Evolutionary conservation across 2,113 vertebrate genomes (phyloP), one percentile per base, ranked within the genome.

Genomic region (Tetrao urogallus): DNA sequence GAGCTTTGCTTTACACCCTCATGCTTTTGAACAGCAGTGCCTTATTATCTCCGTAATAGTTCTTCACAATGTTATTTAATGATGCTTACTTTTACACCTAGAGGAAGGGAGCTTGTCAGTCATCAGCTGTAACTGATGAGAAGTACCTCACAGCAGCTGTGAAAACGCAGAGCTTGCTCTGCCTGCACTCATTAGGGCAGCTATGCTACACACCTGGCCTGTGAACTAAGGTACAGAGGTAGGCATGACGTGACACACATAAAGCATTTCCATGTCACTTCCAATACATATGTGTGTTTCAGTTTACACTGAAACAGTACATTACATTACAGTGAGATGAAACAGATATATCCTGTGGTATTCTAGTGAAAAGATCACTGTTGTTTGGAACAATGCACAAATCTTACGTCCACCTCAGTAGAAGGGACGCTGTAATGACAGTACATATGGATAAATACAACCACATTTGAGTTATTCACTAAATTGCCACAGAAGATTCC

Each of bases 121-220:
- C 65, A 85, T 27, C 76, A 78, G n/a, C 12, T 60, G 6, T 47
- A 74, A 56, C 7, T 79, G 54, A 28, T 54, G 73, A 89, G 36
- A 19, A 6, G 28, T 18, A 13, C 20, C 22, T 76, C 38, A 38
- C 10, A n/a, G 69, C 63, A 89, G 50, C 45, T 71, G 64, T 63
- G 40, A 80, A 28, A 5, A 27, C 0, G 3, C 34, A 36, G 1
- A 54, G 60, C 24, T 32, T 20, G 36, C 58, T 75, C 56, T 80
- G 28, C 43, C 56, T 70, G 18, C 15, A 17, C 36, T 63, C 36
- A 15, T 25, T 60, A 61, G 2, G 2, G 57, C 79, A 72, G 43
- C 21, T 58, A 11, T 0, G 0, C 61, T 42, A 47, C 30, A 32
- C 15, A 14, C 52, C 25, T 1, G 1, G 38, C 13, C 32, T 71